Conservation (phyloP, 2,888 invertebrate genomes). For the Lasius platythorax region DNA sequence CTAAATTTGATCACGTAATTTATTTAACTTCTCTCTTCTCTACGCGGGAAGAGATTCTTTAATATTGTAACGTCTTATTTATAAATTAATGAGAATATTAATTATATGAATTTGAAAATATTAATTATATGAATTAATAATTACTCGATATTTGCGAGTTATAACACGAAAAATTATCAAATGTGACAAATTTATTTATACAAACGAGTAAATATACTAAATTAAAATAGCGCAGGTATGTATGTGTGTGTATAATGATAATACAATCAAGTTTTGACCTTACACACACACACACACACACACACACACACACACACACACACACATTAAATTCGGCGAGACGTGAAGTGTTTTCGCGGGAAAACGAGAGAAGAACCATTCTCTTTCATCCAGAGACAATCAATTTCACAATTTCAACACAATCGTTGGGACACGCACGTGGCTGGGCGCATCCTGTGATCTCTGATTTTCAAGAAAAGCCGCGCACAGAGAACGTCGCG, state of each 20-base stretch:
- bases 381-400: neutral
- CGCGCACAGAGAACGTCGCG: neutral
- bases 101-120: neutral
- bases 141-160: neutral
- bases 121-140: neutral
- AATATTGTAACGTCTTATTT: too few relatives aligned
- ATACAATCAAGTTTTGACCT: neutral
- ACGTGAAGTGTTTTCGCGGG: neutral
- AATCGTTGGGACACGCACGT: neutral
- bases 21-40: neutral
- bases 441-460: neutral
- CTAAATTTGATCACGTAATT: neutral
- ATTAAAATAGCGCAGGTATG: neutral
- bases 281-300: neutral
- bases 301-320: neutral
- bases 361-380: neutral
- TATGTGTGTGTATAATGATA: neutral
- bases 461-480: neutral
- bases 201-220: neutral
- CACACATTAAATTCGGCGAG: neutral
- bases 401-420: neutral
- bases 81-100: neutral
- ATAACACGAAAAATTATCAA: neutral
- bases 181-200: neutral
- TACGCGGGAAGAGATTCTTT: neutral